Evolutionary conservation across 2,113 vertebrate species (phyloP), one percentile per base, ranked within the genome.

Genomic region (Garra rufa): DNA sequence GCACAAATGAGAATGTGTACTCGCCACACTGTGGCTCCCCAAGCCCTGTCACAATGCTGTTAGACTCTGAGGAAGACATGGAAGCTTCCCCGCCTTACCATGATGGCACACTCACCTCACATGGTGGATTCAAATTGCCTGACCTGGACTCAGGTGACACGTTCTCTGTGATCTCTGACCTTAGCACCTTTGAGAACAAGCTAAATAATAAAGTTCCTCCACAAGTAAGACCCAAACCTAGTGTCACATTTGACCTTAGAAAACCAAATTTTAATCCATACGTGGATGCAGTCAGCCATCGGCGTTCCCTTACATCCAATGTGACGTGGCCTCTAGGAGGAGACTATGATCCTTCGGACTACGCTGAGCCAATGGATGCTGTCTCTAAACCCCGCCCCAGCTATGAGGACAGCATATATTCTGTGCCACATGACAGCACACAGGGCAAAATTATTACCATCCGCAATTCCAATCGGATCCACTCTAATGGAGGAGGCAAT

Each of bases 401-500:
- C 79, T 97, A 98, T 21, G 97, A 99, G 84, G 98, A 99, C 87
- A 99, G 97, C 89, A 99, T 99, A 83, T 99, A 99, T 90, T 99
- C 98, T 0, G 97, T 99, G 77, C 98, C 98, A 0, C 97, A 99
- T 0, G 98, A 99, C 92, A 99, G 97, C 94, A 99, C 97, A 28
- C 98, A 99, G 85, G 98, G 98, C 76, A 99, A 99, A 90, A 99
- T 99, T 91, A 99, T 99, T 90, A 99, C 98, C 81, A 95, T 99
- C 69, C 94, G 98, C 1, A 99, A 99, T 89, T 97, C 97, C 57
- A 99, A 98, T 94, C 96, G 97, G 76, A 92, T 96, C 52, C 95
- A 98, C 9, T 94, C 98, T 1, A 99, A 99, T 0, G 95, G 95
- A 0, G 92, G 95, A 0, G 95, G 97, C 67, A 99, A 98, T 0